phyloP scores from a whole-genome alignment of 2,888 invertebrate species.

The Lordiphosa fenestrarum region DNA sequence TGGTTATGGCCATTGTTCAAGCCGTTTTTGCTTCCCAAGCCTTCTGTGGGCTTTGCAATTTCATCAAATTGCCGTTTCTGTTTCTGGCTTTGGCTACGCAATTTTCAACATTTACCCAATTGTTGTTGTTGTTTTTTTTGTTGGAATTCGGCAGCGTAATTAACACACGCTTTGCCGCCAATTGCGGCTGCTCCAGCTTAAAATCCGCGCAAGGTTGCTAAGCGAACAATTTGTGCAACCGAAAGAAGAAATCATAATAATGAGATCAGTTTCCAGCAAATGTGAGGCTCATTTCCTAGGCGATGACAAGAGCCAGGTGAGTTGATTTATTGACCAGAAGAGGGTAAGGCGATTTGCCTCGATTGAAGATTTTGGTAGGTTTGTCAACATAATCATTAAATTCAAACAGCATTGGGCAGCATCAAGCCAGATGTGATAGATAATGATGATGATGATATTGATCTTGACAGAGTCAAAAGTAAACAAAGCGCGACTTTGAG shows the following conservation, averaged over 20 bases:
- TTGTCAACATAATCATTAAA: background rate
- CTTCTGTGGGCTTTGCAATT: background rate
- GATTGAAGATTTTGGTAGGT: constrained; percentile 31
- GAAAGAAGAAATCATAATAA: constrained; percentile 11
- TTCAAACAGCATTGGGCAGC: constrained; percentile 2
- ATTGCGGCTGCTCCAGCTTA: constrained; percentile 23
- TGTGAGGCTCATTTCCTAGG: constrained; percentile 33
- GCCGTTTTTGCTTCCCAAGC: background rate
- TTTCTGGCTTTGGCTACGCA: constrained; percentile 11
- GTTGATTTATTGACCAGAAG: constrained; percentile 34
- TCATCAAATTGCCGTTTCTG: constrained; percentile 3
- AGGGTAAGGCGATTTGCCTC: constrained; percentile 44
- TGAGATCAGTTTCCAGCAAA: constrained; percentile 5
- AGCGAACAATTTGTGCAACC: constrained; percentile 32
- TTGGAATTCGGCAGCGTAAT: constrained; percentile 37
- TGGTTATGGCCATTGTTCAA: constrained; percentile 1
- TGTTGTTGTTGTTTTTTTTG: constrained; percentile 18
- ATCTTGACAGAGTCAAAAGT: constrained; percentile 37
- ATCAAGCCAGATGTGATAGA: no score
- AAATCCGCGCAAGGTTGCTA: constrained; percentile 49
- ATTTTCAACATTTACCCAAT: constrained; percentile 29
- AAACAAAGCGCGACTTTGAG: constrained; percentile 34
- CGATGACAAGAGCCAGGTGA: constrained; percentile 7
- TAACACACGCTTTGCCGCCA: constrained; percentile 46
- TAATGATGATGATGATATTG: constrained; percentile 35